Percentiles rank a stretch among this genome's conserved stretches.
Evolutionary conservation across 2,113 vertebrate genomes (phyloP).

Genomic region (Myotis yumanensis): DNA sequence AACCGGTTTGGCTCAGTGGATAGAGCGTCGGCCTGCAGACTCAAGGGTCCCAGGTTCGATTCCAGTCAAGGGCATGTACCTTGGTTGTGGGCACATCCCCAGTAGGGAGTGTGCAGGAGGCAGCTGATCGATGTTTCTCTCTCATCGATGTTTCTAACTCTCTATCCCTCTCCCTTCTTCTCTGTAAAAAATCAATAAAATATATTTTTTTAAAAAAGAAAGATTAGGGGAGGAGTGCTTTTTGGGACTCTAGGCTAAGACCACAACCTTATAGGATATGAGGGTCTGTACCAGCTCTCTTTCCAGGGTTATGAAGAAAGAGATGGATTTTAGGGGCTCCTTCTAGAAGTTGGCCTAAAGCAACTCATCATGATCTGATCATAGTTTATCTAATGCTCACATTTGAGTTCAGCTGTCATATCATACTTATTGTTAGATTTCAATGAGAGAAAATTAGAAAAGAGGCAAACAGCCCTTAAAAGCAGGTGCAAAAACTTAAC

Average conservation of each 20-base stretch:
- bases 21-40: too few species aligned
- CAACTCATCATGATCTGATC: not conserved
- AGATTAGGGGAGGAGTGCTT: not conserved
- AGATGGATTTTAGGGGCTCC: not conserved
- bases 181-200: too few species aligned
- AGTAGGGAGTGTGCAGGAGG: too few species aligned
- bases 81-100: too few species aligned
- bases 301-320: not conserved
- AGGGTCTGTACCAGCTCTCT: not conserved
- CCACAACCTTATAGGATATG: not conserved
- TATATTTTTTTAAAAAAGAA: too few species aligned
- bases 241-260: not conserved
- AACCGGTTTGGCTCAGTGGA: too few species aligned
- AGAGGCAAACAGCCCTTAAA: not conserved
- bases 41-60: too few species aligned
- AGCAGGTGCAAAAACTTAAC: slow-evolving; percentile 10
- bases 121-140: too few species aligned
- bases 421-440: slow-evolving; percentile 15
- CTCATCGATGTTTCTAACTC: too few species aligned
- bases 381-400: not conserved
- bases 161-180: too few species aligned
- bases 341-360: not conserved
- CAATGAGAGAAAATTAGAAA: slow-evolving; percentile 35
- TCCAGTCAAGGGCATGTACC: too few species aligned
- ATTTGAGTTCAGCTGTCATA: not conserved